These are phyloP conservation scores for Eulemur mongoz DNA, from an alignment of 2,797 vertebrate species.

Conservation along the genomic window DNA sequence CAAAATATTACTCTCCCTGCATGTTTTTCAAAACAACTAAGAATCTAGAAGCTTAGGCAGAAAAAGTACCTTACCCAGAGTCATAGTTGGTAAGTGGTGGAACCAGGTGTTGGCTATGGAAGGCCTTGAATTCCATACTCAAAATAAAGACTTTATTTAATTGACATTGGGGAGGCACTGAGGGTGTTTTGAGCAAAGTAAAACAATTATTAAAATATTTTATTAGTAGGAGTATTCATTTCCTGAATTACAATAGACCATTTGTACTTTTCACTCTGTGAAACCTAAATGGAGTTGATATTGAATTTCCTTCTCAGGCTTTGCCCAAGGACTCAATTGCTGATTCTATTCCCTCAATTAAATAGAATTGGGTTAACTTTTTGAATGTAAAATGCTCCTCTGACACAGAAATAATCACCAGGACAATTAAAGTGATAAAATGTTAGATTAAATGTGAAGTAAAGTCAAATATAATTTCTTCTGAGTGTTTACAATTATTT, in stretches of 20 bases:
- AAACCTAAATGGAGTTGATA: neutral
- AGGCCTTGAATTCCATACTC: neutral
- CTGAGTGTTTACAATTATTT: slow-evolving; percentile 46
- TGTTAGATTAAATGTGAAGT: slow-evolving; percentile 46
- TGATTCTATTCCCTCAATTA: neutral
- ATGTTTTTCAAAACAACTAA: neutral
- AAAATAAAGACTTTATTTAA: neutral
- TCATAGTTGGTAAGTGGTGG: neutral
- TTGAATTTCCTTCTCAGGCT: neutral
- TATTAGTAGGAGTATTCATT: neutral
- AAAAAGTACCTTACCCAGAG: neutral
- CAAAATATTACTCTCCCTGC: neutral
- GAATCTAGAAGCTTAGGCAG: neutral
- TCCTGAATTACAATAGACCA: neutral
- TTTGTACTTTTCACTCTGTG: slow-evolving; percentile 5
- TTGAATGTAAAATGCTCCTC: neutral
- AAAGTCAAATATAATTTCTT: slow-evolving; percentile 53
- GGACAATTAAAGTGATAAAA: slow-evolving; percentile 54
- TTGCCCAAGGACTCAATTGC: slow-evolving; percentile 9
- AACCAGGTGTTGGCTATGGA: neutral
- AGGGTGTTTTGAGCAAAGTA: slow-evolving; percentile 22
- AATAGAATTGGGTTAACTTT: slow-evolving; percentile 21
- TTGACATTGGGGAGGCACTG: neutral
- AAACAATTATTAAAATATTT: slow-evolving; percentile 39
- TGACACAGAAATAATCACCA: slow-evolving; percentile 22